phyloP scores from a whole-genome alignment of 2,888 invertebrate species.

The Ametastegia equiseti region DNA sequence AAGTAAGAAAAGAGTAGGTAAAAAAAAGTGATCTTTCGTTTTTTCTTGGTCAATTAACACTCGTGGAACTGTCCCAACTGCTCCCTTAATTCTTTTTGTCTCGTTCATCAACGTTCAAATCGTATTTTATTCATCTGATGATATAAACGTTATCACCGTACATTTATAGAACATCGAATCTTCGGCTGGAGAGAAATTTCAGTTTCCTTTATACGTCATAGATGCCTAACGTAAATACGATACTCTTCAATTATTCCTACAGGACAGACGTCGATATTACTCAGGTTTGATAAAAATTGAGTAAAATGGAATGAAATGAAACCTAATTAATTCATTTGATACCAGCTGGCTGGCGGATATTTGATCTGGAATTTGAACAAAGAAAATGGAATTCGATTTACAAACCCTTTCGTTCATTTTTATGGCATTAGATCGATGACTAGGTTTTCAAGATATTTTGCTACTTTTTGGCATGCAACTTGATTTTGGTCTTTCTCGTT shows the following conservation, averaged over 20 bases:
- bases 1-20: not conserved
- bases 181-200: too few species aligned
- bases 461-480: not conserved
- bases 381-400: conserved; percentile 19
- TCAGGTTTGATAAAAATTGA: not conserved
- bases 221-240: too few species aligned
- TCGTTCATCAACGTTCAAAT: conserved; percentile 5
- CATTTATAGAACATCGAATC: too few species aligned
- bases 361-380: conserved; percentile 6
- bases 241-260: not conserved
- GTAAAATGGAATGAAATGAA: not conserved
- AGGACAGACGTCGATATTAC: not conserved
- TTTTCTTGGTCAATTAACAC: conserved; percentile 8
- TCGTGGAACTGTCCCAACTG: not conserved
- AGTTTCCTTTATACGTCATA: too few species aligned
- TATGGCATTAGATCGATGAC: not conserved
- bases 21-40: not conserved
- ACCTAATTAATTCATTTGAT: conserved; percentile 1
- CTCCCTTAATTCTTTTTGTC: not conserved
- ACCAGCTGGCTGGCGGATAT: conserved; percentile 15
- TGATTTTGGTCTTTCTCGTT: not conserved
- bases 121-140: not conserved
- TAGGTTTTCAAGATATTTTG: not conserved
- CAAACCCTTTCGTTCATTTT: conserved; percentile 9
- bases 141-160: too few species aligned